phyloP scores from a whole-genome alignment of 1,140 invertebrate species.

The Adelges cooleyi region DNA sequence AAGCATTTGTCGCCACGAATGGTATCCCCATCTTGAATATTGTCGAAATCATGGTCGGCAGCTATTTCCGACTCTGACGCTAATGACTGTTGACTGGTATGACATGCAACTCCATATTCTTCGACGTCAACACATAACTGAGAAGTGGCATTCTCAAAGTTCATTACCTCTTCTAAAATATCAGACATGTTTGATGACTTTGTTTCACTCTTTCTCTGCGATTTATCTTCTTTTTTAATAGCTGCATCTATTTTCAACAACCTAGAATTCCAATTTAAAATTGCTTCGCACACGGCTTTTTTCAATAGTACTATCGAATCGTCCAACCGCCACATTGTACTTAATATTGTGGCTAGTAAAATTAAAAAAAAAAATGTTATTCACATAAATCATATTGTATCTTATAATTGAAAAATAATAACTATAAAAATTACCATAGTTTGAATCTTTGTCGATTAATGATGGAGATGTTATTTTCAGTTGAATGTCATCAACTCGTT shows the following conservation, averaged over 20 bases:
- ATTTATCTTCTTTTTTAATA: constrained; percentile 57
- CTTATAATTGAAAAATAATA: neutral
- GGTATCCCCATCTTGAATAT: neutral
- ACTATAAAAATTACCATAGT: constrained; percentile 11
- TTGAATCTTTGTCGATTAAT: constrained; percentile 35
- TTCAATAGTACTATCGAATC: constrained; percentile 54
- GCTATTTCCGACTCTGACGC: constrained; percentile 14
- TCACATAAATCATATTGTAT: neutral
- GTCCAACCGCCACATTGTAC: constrained; percentile 43
- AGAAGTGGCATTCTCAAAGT: constrained; percentile 7
- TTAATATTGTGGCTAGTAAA: constrained; percentile 30
- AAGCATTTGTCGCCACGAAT: neutral
- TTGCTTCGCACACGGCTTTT: constrained; percentile 49
- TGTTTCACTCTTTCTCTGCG: constrained; percentile 30
- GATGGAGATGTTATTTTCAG: constrained; percentile 53
- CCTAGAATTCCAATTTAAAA: constrained; percentile 53
- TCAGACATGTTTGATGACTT: constrained; percentile 21
- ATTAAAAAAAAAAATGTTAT: no score
- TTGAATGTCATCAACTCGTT: constrained; percentile 62
- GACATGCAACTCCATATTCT: neutral
- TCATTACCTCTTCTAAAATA: constrained; percentile 33
- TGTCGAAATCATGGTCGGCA: constrained; percentile 14
- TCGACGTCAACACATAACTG: neutral
- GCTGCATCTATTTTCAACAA: constrained; percentile 36
- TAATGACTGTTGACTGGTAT: constrained; percentile 8